A percentile compares a stretch with the other conserved stretches of the same genome.
These are phyloP conservation scores for Lordiphosa andalusiaca DNA, from an alignment of 2,888 invertebrate genomes.

Conservation along the genomic window DNA sequence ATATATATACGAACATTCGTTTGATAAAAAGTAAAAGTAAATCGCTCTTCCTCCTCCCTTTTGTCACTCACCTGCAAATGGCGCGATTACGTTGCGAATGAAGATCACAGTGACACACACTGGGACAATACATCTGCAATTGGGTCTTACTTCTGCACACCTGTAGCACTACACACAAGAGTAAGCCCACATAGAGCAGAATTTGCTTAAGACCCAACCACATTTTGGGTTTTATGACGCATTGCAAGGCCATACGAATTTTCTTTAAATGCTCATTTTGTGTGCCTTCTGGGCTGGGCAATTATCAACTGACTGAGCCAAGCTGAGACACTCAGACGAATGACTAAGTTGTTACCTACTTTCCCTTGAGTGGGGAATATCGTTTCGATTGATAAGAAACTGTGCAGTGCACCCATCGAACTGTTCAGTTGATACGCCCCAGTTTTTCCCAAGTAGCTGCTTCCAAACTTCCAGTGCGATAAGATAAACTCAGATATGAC, in stretches of 20 bases:
- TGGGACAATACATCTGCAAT: slow-evolving; percentile 68
- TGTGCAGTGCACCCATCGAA: no score
- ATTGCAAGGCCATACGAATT: slow-evolving; percentile 54
- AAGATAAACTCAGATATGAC: background rate
- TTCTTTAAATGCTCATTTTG: background rate
- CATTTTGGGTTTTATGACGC: slow-evolving; percentile 59
- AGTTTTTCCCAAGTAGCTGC: background rate
- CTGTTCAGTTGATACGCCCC: background rate
- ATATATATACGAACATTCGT: background rate
- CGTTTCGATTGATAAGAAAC: background rate
- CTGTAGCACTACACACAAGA: slow-evolving; percentile 59
- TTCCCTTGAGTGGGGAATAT: slow-evolving; percentile 32
- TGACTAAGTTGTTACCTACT: slow-evolving; percentile 50
- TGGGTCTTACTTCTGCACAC: slow-evolving; percentile 65
- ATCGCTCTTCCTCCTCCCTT: no score
- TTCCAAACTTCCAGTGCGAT: slow-evolving; percentile 37
- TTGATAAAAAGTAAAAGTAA: slow-evolving; percentile 20
- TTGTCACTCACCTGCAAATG: slow-evolving; percentile 73
- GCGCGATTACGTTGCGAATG: slow-evolving; percentile 75
- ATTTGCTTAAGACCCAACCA: slow-evolving; percentile 65
- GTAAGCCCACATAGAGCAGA: slow-evolving; percentile 59
- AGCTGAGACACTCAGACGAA: background rate
- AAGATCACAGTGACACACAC: slow-evolving; percentile 75
- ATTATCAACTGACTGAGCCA: slow-evolving; percentile 27
- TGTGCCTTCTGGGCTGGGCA: slow-evolving; percentile 10